These are phyloP conservation scores for Branchinecta lynchi DNA, from an alignment of 1,140 invertebrate genomes.

Conservation along the genomic window DNA sequence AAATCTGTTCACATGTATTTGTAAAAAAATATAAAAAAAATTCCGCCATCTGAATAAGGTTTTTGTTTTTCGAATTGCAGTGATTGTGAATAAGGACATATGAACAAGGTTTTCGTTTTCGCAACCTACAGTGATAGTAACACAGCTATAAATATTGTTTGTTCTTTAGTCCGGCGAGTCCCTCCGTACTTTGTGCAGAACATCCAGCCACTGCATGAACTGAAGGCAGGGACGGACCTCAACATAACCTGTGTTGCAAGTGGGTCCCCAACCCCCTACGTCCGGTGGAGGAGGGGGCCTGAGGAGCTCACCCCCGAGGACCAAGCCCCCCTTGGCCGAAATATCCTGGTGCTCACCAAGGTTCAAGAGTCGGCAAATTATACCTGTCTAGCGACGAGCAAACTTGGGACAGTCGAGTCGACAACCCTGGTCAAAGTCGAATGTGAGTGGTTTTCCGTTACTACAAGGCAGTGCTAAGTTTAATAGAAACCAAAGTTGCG, in stretches of 20 bases:
- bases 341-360: slow-evolving; percentile 66
- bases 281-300: slow-evolving; percentile 81
- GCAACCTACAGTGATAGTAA: too few species aligned
- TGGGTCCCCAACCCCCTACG: slow-evolving; percentile 91
- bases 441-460: slow-evolving; percentile 44
- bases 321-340: slow-evolving; percentile 63
- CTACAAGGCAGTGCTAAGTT: background rate
- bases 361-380: slow-evolving; percentile 87
- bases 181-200: slow-evolving; percentile 85
- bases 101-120: too few species aligned
- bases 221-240: slow-evolving; percentile 71
- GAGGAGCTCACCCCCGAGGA: slow-evolving; percentile 70
- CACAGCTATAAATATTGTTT: slow-evolving; percentile 15
- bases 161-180: slow-evolving; percentile 64
- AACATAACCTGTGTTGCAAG: slow-evolving; percentile 92
- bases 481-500: background rate
- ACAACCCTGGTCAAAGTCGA: slow-evolving; percentile 80
- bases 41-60: too few species aligned
- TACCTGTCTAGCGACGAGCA: slow-evolving; percentile 88
- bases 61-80: too few species aligned
- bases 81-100: too few species aligned
- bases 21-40: too few species aligned
- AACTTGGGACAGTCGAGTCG: slow-evolving; percentile 75
- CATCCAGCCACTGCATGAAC: slow-evolving; percentile 62
- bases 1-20: too few species aligned